Evolutionary conservation across 1,140 invertebrate genomes (phyloP), one percentile per base, ranked within the genome.

Genomic region (Pogonomyrmex barbatus): DNA sequence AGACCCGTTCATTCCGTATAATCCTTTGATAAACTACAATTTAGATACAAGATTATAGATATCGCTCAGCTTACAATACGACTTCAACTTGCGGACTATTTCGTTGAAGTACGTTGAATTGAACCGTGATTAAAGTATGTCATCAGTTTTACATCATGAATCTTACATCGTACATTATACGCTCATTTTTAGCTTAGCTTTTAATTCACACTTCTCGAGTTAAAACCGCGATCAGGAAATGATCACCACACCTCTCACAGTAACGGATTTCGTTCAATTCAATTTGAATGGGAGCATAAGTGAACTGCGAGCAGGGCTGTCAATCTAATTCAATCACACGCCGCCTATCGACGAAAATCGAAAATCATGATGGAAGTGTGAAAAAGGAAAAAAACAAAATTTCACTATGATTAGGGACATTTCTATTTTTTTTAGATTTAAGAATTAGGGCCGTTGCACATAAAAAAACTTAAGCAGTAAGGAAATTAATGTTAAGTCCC

Each of bases 181-280:
- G 3, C 24, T 24, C 24, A 24, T 24, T 60, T 6, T 60, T 17
- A 36, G 17, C 47, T 39, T 24, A 39, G 8, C 5, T n/a, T n/a
- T n/a, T n/a, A 60, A 10, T 9, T 73, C 24, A 50, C 30, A 2
- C 12, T 10, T 50, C 10, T 47, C 17, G 24, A 71, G 4, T n/a
- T 56, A 58, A 45, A 71, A 45, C 9, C 6, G 4, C 14, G 30
- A 4, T 14, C 14, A 5, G 24, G 47, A n/a, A 77, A 33, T 6
- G 56, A 62, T n/a, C 30, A 70, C 24, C 24, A 17, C 14, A 10
- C 42, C 2, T 14, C 3, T 39, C 33, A 58, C 5, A 14, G 6
- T 79, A 79, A 79, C 76, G 76, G 36, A 79, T 36, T 54, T 9
- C 4, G 2, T 42, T 24, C 47, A 30, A 65, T 78, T 78, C n/a